Evolutionary conservation across 2,113 vertebrate genomes (phyloP), one percentile per base, ranked within the genome.

Genomic region (Psophia crepitans): DNA sequence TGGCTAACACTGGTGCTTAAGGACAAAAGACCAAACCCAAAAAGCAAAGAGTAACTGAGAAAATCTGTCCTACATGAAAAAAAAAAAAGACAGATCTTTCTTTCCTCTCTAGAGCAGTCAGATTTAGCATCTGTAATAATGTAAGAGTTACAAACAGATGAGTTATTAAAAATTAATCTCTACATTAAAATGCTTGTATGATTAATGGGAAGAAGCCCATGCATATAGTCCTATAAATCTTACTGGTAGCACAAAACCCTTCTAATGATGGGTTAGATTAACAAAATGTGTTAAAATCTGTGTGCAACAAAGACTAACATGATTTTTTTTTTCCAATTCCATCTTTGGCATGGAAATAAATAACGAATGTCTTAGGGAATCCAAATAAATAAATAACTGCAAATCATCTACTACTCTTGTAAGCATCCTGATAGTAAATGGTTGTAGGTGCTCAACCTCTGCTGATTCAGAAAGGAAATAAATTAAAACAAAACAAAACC

Each of bases 81-180:
- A 11, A 75, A 28, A 11, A 63, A 90, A 84, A 58, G 2, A 5
- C 5, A 51, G 3, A 1, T 37, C 53, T 69, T 78, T 84, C 16
- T 63, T 70, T 76, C 12, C 5, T 66, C 27, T 54, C 30, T 24
- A 33, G 32, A 11, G 64, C 14, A 76, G 27, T 32, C n/a, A 73
- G 19, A 23, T 64, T 64, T 91, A 16, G 41, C 22, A 48, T 97
- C 93, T 95, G 33, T 90, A 93, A 81, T 53, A 48, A 65, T 5
- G 7, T 68, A 73, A 49, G 41, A 91, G 64, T 84, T 97, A 79
- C 87, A 98, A 97, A 96, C 78, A 93, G 53, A 96, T 81, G 56
- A 93, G 48, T 89, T 97, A 94, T 97, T 98, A 97, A 97, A 97
- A 97, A 96, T 94, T 96, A 97, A 98, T 97, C 37, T 84, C 41